Conservation (phyloP, 2,113 vertebrate genomes). For the Carlito syrichta region DNA sequence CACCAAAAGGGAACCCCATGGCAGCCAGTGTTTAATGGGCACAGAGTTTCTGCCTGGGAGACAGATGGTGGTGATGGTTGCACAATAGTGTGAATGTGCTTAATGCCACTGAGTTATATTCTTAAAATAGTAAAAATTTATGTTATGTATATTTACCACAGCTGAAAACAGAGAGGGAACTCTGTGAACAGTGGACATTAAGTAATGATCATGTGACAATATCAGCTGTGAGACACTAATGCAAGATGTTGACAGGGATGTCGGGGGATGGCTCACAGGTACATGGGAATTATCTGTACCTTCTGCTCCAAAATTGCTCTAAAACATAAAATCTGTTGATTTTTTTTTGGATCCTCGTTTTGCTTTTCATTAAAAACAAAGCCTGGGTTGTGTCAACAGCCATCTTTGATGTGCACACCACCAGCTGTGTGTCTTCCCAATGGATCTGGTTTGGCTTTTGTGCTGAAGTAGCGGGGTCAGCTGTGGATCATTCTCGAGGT, state of each 20-base stretch:
- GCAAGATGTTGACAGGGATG: too few relatives aligned
- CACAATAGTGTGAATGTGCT: too few relatives aligned
- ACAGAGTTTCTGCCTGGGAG: background rate
- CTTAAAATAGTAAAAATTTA: background rate
- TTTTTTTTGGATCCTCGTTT: background rate
- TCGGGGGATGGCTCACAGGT: fast-evolving
- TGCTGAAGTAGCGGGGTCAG: background rate
- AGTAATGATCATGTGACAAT: fast-evolving
- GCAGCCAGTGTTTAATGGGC: background rate
- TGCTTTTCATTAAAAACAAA: background rate
- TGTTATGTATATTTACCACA: background rate
- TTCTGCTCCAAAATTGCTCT: background rate
- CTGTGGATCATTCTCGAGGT: background rate
- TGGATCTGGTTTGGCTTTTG: background rate
- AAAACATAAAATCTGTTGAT: background rate
- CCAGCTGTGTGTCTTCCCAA: background rate
- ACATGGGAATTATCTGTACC: background rate
- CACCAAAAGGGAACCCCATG: background rate
- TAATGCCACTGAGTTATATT: fast-evolving
- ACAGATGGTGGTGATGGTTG: fast-evolving
- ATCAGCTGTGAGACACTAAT: fast-evolving
- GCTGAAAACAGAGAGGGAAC: background rate
- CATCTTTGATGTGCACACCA: fast-evolving
- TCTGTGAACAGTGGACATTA: background rate
- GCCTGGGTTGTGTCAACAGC: background rate